Conservation (phyloP, 2,113 vertebrate species). For the Prinia subflava region DNA sequence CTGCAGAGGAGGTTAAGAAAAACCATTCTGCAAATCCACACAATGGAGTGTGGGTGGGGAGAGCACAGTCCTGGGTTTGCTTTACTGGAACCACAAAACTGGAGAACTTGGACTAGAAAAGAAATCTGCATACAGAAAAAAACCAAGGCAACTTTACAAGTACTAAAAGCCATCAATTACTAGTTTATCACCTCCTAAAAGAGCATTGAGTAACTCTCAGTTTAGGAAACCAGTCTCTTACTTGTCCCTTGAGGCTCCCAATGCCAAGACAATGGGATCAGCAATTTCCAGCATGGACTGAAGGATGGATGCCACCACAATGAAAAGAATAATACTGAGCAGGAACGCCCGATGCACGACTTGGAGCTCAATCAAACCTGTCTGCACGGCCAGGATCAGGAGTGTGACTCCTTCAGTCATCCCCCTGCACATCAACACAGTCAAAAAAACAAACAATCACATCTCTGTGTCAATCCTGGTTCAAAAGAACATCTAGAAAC, state of each 20-base stretch:
- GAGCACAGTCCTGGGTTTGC: neutral
- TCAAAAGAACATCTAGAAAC: neutral
- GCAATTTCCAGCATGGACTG: conserved; percentile 99
- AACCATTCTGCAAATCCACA: neutral
- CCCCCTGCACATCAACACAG: conserved; percentile 75
- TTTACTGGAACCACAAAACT: neutral
- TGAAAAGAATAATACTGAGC: conserved; percentile 98
- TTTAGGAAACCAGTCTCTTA: conserved; percentile 63
- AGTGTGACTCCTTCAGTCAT: conserved; percentile 97
- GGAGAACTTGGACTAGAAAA: neutral
- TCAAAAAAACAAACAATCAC: neutral
- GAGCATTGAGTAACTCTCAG: conserved; percentile 2
- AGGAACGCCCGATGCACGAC: conserved; percentile 97
- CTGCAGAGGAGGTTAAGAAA: neutral
- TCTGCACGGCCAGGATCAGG: conserved; percentile 94
- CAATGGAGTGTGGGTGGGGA: neutral
- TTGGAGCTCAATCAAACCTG: conserved; percentile 95
- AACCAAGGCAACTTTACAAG: neutral
- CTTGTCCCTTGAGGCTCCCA: conserved; percentile 98
- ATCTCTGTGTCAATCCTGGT: neutral
- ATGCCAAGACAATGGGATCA: conserved; percentile 94
- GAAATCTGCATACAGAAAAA: neutral
- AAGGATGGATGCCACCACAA: conserved; percentile 95
- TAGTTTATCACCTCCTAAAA: neutral
- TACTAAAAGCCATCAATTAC: conserved; percentile 17